Base-by-base conservation (phyloP, 2,113 vertebrate genomes). In the Xenopus tropicalis region DNA sequence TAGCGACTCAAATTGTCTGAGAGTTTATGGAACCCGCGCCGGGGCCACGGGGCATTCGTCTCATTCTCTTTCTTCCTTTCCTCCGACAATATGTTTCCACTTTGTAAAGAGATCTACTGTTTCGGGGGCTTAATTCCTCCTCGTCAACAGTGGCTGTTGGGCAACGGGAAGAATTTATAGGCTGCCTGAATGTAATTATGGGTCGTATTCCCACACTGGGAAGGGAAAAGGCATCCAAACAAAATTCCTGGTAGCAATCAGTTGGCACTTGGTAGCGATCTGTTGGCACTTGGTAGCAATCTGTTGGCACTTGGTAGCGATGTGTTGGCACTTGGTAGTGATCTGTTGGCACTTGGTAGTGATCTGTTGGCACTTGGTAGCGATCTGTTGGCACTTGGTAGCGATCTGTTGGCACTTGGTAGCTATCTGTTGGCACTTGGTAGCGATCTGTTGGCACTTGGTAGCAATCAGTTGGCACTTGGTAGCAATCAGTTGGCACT, bases 401-500 rank as follows among this genome's bases (percentile, higher is more conserved):
- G n/a, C n/a, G 86, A 89, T 91, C 87, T 90, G 87, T 90, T 90
- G 89, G 87, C 86, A 84, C 86, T 89, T 82, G 81, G 87, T 88
- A 86, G n/a, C n/a, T n/a, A 89, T 91, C 87, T 90, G 87, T 90
- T 90, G 89, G 87, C 86, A 84, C 86, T 89, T 82, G 81, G 87
- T 88, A n/a, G n/a, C n/a, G 86, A 89, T 91, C 87, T 90, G 87
- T 90, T 90, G 89, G 87, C 86, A 84, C 86, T 89, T 82, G 81
- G 87, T 88, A n/a, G n/a, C n/a, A 86, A 89, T 91, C 87, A 89
- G 87, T 90, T 90, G 89, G 87, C 86, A 84, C 86, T 89, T 82
- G 81, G 87, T 88, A n/a, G n/a, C n/a, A 86, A 89, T 91, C 87
- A 89, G 87, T 90, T 90, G 89, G 87, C 86, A 84, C 86, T 89